phyloP scores from a whole-genome alignment of 2,888 invertebrate genomes.

The Hanleya hanleyi region DNA sequence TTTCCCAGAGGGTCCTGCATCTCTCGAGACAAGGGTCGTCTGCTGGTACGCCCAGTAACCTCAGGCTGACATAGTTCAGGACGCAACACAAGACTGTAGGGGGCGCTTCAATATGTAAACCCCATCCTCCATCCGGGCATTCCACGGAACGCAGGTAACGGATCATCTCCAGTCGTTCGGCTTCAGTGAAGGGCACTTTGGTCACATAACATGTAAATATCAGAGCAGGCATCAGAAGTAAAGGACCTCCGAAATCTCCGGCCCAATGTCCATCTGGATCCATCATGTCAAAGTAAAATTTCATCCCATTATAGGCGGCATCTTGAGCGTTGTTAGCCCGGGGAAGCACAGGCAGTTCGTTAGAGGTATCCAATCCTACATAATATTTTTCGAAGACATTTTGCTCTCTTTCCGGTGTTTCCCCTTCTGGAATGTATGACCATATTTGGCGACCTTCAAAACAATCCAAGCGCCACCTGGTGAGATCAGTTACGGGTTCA shows the following conservation, averaged over 20 bases:
- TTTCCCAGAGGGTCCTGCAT: not conserved
- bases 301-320: not conserved
- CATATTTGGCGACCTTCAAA: not conserved
- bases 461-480: not conserved
- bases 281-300: not conserved
- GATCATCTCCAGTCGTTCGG: not conserved
- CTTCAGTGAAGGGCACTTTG: not conserved
- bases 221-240: not conserved
- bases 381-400: not conserved
- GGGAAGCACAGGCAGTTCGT: not conserved
- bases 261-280: not conserved
- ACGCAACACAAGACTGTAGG: conserved; percentile 1
- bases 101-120: not conserved
- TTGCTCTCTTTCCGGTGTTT: not conserved
- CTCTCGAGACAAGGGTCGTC: not conserved
- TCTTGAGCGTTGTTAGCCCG: not conserved
- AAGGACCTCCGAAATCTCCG: not conserved
- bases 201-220: not conserved
- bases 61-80: not conserved
- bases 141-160: conserved; percentile 1
- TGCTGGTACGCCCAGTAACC: not conserved
- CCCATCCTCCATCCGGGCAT: conserved; percentile 2
- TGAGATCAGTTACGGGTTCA: not conserved
- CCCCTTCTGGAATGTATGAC: not conserved
- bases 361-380: not conserved